Percentiles rank a stretch among this genome's conserved stretches.
These are phyloP conservation scores for Megalopta genalis DNA, from an alignment of 1,140 invertebrate species.

Conservation along the genomic window DNA sequence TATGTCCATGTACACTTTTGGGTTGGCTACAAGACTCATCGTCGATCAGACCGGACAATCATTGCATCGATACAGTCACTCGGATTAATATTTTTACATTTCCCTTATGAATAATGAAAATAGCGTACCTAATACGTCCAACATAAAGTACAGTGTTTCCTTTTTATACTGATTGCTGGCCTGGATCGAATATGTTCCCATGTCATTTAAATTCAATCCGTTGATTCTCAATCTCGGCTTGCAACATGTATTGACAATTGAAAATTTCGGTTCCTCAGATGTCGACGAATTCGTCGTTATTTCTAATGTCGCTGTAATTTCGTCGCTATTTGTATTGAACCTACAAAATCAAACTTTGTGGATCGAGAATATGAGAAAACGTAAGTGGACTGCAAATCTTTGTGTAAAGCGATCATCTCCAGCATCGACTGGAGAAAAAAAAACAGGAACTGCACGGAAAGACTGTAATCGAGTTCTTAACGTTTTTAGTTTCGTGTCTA, in stretches of 20 bases:
- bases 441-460: too few species aligned
- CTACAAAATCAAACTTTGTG: constrained; percentile 36
- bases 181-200: constrained; percentile 63
- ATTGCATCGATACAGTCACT: too few species aligned
- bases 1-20: constrained; percentile 72
- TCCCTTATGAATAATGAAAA: background rate
- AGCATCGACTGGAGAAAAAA: too few species aligned
- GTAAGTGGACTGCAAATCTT: too few species aligned
- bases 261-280: constrained; percentile 31
- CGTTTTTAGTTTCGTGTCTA: too few species aligned
- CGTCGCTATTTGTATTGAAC: constrained; percentile 61
- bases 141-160: constrained; percentile 61
- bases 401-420: too few species aligned
- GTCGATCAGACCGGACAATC: background rate
- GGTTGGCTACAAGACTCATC: constrained; percentile 71
- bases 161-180: constrained; percentile 57
- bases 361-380: too few species aligned
- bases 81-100: background rate
- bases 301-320: too few species aligned
- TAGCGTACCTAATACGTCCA: constrained; percentile 62
- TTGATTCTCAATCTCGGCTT: constrained; percentile 60
- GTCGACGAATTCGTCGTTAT: constrained; percentile 9
- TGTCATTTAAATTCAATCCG: constrained; percentile 56
- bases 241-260: constrained; percentile 26
- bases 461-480: too few species aligned